Percentiles rank a stretch among this genome's conserved stretches.
These are phyloP conservation scores for Xanthorhoe spadicearia DNA, from an alignment of 2,888 invertebrate genomes.

Conservation along the genomic window DNA sequence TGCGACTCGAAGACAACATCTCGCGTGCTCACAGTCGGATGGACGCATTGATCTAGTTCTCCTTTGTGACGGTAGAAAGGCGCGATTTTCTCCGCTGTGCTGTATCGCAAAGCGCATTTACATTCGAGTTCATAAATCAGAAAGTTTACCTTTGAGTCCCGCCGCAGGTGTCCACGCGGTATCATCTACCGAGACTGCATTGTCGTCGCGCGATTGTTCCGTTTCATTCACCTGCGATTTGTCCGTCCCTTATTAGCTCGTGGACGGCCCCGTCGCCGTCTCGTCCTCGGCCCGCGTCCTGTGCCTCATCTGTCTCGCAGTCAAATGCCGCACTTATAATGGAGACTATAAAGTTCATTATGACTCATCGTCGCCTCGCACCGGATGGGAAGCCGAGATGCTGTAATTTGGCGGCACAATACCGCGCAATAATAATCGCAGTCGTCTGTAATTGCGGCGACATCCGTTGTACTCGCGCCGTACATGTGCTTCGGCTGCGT, in stretches of 20 bases:
- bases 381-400: conserved; percentile 83
- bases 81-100: conserved; percentile 71
- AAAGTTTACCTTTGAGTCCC: conserved; percentile 54
- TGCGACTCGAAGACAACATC: conserved; percentile 59
- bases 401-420: conserved; percentile 81
- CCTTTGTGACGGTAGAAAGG: conserved; percentile 65
- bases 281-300: conserved; percentile 53
- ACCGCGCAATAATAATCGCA: conserved; percentile 80
- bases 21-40: conserved; percentile 59
- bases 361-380: conserved; percentile 47
- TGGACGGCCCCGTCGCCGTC: conserved; percentile 53
- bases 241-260: conserved; percentile 67
- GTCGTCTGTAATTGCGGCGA: conserved; percentile 78
- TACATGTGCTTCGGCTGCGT: conserved; percentile 66
- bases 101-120: conserved; percentile 57
- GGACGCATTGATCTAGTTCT: conserved; percentile 62
- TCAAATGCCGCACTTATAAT: conserved; percentile 44
- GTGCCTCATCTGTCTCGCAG: conserved; percentile 49
- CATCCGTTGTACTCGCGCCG: conserved; percentile 72
- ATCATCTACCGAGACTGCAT: conserved; percentile 59
- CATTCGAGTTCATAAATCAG: conserved; percentile 71
- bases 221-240: conserved; percentile 69
- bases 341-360: conserved; percentile 47
- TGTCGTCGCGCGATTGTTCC: conserved; percentile 58
- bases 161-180: conserved; percentile 70